Evolutionary conservation across 1,140 invertebrate species (phyloP).

Genomic region (Platyscapa corneri): DNA sequence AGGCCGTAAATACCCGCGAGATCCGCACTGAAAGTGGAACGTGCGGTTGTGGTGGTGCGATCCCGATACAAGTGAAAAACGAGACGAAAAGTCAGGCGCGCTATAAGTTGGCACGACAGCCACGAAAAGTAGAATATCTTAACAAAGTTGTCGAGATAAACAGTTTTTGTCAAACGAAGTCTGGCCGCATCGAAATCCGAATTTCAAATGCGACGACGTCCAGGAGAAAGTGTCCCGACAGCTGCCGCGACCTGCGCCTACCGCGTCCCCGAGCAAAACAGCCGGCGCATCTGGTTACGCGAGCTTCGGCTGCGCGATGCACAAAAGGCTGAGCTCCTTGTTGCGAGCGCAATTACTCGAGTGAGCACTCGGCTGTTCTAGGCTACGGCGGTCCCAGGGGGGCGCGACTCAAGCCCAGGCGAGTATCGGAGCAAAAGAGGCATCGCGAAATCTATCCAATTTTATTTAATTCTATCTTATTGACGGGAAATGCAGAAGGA

Average conservation of each 20-base stretch:
- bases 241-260: background rate
- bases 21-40: background rate
- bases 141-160: constrained; percentile 24
- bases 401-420: no score
- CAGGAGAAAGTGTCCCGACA: background rate
- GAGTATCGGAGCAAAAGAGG: no score
- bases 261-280: background rate
- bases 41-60: background rate
- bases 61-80: constrained; percentile 5
- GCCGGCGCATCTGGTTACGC: background rate
- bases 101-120: background rate
- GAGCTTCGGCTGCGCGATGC: background rate
- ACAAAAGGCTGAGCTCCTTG: no score
- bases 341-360: no score
- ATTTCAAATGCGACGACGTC: constrained; percentile 29
- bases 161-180: constrained; percentile 34
- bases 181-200: constrained; percentile 19
- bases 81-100: background rate
- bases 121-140: constrained; percentile 44
- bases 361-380: no score
- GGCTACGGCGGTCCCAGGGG: no score
- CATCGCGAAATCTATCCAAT: background rate
- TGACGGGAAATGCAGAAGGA: background rate
- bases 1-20: background rate
- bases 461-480: background rate